Base-by-base conservation (phyloP, 2,113 vertebrate genomes). In the Nesogale talazaci region DNA sequence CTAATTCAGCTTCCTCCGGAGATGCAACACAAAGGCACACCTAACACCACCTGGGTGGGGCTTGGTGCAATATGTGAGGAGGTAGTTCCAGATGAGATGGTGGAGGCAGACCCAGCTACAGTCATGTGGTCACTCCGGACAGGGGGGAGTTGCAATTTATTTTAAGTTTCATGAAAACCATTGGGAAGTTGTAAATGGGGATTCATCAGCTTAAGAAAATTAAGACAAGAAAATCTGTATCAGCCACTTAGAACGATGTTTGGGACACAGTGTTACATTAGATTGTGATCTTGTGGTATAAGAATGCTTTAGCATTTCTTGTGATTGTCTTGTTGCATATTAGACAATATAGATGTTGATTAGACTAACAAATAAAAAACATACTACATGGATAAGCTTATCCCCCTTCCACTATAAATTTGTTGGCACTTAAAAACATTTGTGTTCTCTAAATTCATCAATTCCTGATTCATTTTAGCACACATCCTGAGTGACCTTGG, bases 401-500 rank as follows among this genome's bases (percentile, higher is more conserved):
- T n/a, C 56, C 86, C 38, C 14, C 27, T 40, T 19, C 23, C 56
- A 42, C 88, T 92, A n/a, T 89, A 87, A 67, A 34, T 65, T 42
- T 82, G 23, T 84, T 75, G 31, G 3, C 74, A 90, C 56, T 95
- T 46, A 69, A 81, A 93, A 89, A 75, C 22, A 72, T 63, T 88
- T 86, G 12, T 70, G 1, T 79, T 84, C 25, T 69, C 34, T 11
- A 3, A 88, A 59, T 77, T 65, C 90, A 69, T 14, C 9, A 74
- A 86, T 15, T 40, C 65, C 22, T 40, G 14, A 57, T 83, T 92
- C 31, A 56, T 76, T 72, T 92, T 77, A 1, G 1, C 38, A 6
- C 40, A 65, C 40, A 81, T 93, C 34, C 77, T 72, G 40, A 85
- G 75, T 94, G 89, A 95, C 82, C 90, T 56, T 96, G 94, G 85